Conservation (phyloP, 2,888 invertebrate genomes). For the Halictus quadricinctus region DNA sequence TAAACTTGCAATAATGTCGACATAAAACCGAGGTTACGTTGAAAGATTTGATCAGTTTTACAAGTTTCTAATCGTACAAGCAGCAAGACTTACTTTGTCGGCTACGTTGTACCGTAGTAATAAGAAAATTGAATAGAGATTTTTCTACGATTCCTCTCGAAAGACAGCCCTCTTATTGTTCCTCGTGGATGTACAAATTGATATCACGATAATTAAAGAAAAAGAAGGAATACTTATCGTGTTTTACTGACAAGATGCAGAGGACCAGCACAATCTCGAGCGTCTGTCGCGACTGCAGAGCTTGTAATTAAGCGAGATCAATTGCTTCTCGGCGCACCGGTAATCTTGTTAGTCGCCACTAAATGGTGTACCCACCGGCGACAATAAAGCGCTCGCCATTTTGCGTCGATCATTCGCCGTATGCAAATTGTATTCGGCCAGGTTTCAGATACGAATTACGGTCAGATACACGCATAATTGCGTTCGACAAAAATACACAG, state of each 20-base stretch:
- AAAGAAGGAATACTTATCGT: neutral
- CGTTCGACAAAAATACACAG: neutral
- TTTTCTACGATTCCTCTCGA: too few relatives aligned
- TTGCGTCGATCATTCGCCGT: slow-evolving; percentile 40
- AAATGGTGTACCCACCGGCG: slow-evolving; percentile 52
- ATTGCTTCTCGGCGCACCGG: slow-evolving; percentile 55
- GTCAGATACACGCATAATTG: neutral
- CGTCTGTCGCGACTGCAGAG: slow-evolving; percentile 51
- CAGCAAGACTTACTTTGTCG: neutral
- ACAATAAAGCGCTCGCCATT: slow-evolving; percentile 51
- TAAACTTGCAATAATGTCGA: neutral
- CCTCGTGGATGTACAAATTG: slow-evolving; percentile 24
- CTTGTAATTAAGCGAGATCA: slow-evolving; percentile 64
- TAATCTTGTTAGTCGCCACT: slow-evolving; percentile 62
- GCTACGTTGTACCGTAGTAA: neutral
- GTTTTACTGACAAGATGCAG: slow-evolving; percentile 32
- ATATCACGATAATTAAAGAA: slow-evolving; percentile 2
- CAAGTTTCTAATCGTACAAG: neutral
- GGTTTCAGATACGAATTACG: slow-evolving; percentile 1
- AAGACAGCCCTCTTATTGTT: neutral
- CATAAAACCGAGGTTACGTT: neutral
- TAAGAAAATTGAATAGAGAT: neutral
- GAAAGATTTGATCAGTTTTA: neutral
- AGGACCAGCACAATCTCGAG: slow-evolving; percentile 43
- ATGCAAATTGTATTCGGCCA: slow-evolving; percentile 48